These are phyloP conservation scores for Tachina fera DNA, from an alignment of 2,888 invertebrate species.

Conservation along the genomic window DNA sequence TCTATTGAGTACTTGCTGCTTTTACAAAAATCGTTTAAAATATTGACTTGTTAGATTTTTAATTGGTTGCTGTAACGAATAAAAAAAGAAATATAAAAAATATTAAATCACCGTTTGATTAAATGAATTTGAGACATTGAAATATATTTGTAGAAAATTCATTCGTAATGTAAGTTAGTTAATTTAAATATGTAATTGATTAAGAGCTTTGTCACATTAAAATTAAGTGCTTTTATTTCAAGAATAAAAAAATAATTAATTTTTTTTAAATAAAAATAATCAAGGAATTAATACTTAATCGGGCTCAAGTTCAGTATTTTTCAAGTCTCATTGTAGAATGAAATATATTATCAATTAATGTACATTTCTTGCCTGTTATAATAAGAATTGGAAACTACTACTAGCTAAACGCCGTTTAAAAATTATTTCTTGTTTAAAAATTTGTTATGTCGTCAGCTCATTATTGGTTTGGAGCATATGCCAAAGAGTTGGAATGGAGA, in stretches of 20 bases:
- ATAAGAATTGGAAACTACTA: too few relatives aligned
- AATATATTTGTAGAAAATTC: background rate
- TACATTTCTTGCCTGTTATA: too few relatives aligned
- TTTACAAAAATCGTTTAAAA: constrained; percentile 50
- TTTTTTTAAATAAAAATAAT: too few relatives aligned
- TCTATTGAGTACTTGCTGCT: background rate
- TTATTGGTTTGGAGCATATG: too few relatives aligned
- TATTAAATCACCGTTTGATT: background rate
- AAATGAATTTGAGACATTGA: background rate
- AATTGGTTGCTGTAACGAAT: constrained; percentile 69
- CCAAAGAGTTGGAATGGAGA: too few relatives aligned
- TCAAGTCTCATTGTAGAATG: too few relatives aligned
- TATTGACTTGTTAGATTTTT: constrained; percentile 64
- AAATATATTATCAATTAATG: too few relatives aligned
- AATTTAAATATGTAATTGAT: constrained; percentile 26
- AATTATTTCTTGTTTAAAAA: too few relatives aligned
- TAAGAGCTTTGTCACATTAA: constrained; percentile 40
- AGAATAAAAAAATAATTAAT: background rate
- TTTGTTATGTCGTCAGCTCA: too few relatives aligned
- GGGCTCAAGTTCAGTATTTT: too few relatives aligned
- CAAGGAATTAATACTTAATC: too few relatives aligned
- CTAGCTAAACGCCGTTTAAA: too few relatives aligned
- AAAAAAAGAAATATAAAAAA: background rate
- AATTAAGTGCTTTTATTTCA: constrained; percentile 1
- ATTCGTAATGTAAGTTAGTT: constrained; percentile 33